phyloP scores from a whole-genome alignment of 2,888 invertebrate species.

The Oeneis ivallda region DNA sequence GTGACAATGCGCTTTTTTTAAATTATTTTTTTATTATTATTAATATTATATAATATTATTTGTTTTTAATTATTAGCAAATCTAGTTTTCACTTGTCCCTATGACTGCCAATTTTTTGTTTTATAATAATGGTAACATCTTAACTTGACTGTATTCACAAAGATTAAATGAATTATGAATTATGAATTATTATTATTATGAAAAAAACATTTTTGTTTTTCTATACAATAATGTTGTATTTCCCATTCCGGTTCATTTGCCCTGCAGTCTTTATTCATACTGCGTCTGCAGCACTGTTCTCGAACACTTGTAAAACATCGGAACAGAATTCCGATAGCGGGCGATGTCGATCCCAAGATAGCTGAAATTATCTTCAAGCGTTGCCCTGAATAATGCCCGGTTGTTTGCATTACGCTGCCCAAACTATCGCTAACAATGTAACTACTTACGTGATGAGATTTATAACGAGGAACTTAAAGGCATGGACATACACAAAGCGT shows the following conservation, averaged over 20 bases:
- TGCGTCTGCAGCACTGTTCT: conserved; percentile 48
- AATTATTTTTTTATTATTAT: no score
- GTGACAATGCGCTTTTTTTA: no score
- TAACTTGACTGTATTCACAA: no score
- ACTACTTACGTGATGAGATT: conserved; percentile 47
- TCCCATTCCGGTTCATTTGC: conserved; percentile 19
- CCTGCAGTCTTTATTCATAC: conserved; percentile 41
- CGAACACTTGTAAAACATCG: conserved; percentile 51
- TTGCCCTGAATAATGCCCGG: conserved; percentile 43
- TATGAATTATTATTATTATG: no score
- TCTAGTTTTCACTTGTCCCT: no score
- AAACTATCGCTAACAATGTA: conserved; percentile 45
- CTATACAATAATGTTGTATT: conserved; percentile 3
- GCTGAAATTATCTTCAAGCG: conserved; percentile 56
- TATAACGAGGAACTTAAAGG: conserved; percentile 35
- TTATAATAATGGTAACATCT: no score
- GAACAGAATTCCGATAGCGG: conserved; percentile 51
- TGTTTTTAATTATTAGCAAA: no score
- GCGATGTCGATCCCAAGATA: conserved; percentile 57
- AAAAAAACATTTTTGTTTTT: no score
- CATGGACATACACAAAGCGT: background rate
- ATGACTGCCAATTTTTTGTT: no score
- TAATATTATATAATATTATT: no score
- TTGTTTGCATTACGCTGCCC: conserved; percentile 49
- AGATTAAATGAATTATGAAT: no score